Base-by-base conservation (phyloP, 2,113 vertebrate species). In the Dissostichus mawsoni region DNA sequence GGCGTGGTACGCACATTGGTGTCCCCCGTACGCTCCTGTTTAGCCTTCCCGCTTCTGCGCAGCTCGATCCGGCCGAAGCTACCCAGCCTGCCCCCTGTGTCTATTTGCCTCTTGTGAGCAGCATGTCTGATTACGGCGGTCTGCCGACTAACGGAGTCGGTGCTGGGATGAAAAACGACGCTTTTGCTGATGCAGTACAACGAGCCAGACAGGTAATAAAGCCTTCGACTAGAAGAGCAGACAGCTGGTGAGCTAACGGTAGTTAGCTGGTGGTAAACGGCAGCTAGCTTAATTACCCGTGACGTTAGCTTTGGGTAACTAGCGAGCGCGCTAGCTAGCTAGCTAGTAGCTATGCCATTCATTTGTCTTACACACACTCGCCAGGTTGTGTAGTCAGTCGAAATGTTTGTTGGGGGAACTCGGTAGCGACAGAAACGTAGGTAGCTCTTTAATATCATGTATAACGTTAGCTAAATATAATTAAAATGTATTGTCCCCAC, bases 181-280 rank as follows among this genome's bases (percentile, higher is more conserved):
- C 97, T 13, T 98, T 98, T 86, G 97, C 97, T 2, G 97, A 98
- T 82, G 97, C 97, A 0, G 96, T 97, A 70, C 95, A 97, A 92
- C 94, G 97, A 88, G 97, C 97, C 77, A 94, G 97, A 92, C 97
- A 98, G 97, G 97, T 97, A 85, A 91, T n/a, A 0, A 12, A n/a
- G 20, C 6, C 45, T 11, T 56, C 9, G 3, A 9, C 25, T 10
- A 11, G n/a, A 5, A 18, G 50, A 41, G 12, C 6, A 50, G 44
- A n/a, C 45, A 63, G 51, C 11, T 44, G 59, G 57, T 0, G 25
- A 58, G 77, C 45, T 71, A 53, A 20, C 84, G 45, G 2, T 50
- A n/a, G 82, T 81, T 88, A 87, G 84, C 90, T 12, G 44, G 33
- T 53, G 61, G 56, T 58, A 29, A 57, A 61, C 25, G 2, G 44